Conservation (phyloP, 2,113 vertebrate genomes). For the Microtus richardsoni region DNA sequence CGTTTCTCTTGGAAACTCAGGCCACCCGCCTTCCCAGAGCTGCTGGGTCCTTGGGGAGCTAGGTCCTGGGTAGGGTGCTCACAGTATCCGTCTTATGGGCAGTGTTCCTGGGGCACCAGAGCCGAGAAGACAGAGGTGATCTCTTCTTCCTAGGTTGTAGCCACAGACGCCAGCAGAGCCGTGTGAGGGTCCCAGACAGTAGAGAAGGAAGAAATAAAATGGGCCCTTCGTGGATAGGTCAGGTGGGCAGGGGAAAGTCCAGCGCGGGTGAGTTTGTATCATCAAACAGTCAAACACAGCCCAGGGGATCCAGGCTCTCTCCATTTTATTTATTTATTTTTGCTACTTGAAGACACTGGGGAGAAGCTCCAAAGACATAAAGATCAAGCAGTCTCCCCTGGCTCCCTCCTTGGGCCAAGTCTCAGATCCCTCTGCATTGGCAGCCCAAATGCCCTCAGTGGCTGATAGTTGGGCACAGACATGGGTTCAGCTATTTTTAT, state of each 20-base stretch:
- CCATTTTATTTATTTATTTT: too few species aligned
- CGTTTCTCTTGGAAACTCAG: neutral
- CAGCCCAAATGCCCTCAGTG: neutral
- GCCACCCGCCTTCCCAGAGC: neutral
- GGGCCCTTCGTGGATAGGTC: accelerated
- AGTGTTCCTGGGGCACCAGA: neutral
- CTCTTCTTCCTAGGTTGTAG: too few species aligned
- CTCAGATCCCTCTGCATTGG: neutral
- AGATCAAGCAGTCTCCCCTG: accelerated
- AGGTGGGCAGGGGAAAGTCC: neutral
- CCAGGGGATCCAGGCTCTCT: neutral
- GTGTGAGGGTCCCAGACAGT: accelerated
- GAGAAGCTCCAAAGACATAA: neutral
- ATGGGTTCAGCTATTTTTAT: accelerated
- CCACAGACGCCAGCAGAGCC: neutral
- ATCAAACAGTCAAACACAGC: neutral
- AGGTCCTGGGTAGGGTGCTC: neutral
- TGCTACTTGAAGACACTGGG: neutral
- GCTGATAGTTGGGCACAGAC: too few species aligned
- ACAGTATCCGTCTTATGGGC: neutral
- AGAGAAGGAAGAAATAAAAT: neutral
- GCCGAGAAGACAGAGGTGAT: neutral
- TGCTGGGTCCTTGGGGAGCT: neutral
- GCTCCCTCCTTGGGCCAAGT: accelerated
- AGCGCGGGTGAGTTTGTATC: accelerated